Evolutionary conservation across 2,888 invertebrate genomes (phyloP), one percentile per base, ranked within the genome.

Genomic region (Euplagia quadripunctaria): DNA sequence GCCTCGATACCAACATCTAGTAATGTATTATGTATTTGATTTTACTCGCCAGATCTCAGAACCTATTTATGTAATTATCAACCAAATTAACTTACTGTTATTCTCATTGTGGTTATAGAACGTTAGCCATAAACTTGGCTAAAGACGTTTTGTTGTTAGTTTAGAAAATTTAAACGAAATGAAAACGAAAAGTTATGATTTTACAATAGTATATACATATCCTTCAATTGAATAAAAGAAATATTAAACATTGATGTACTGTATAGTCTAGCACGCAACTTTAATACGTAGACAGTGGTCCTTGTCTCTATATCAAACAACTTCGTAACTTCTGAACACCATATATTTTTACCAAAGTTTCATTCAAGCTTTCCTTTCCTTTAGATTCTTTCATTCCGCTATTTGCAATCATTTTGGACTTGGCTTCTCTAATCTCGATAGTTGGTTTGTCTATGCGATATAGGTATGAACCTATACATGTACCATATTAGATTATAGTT

Each of bases 11-110:
- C 81, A 77, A 78, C 86, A 86, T 85, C 84, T 77, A 76, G 77
- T 77, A 74, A 85, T 85, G 83, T 82, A 86, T 85, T 80, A 87
- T 87, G 82, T 84, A 83, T 85, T 83, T 82, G 83, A 80, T 83
- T 85, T 79, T 81, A 78, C 77, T 81, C 71, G 72, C 71, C 68
- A 78, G 72, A 84, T 81, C 75, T 73, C 65, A 65, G 63, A 76
- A 46, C 71, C 76, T 77, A 81, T 82, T 84, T 78, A 80, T 85
- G 77, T 84, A 81, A 85, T 85, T 83, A 77, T 76, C 71, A 74
- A 73, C 64, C 52, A 74, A 79, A 76, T 77, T 78, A 20, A 5
- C 5, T 46, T 20, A 12, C 14, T 31, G 1, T 61, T 61, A 7
- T 61, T 61, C 31, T 14, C 14, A 0, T 61, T 12, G 20, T 61